A percentile compares a stretch with the other conserved stretches of the same genome.
Evolutionary conservation across 2,113 vertebrate genomes (phyloP).

Genomic region (Dasyornis broadbenti): DNA sequence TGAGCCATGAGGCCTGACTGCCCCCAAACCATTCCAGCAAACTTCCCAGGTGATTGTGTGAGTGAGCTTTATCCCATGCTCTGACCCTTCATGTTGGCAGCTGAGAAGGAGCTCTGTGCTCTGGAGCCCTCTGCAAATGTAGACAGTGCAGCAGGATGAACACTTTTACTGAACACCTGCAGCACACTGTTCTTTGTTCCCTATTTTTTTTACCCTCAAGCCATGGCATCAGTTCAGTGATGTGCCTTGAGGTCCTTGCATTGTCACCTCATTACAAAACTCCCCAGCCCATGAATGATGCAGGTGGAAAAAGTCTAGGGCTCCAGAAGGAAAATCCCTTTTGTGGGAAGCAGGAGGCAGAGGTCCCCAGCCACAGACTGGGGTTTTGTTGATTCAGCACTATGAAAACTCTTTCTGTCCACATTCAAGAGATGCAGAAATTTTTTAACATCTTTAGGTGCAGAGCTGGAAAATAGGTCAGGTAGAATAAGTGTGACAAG

Average conservation of each 20-base stretch:
- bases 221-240: neutral
- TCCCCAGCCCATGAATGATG: neutral
- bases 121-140: neutral
- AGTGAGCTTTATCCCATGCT: neutral
- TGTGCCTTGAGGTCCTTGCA: neutral
- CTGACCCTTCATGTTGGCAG: neutral
- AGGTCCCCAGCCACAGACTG: neutral
- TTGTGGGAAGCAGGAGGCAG: neutral
- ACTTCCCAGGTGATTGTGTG: accelerated
- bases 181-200: neutral
- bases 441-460: neutral
- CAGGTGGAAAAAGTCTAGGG: neutral
- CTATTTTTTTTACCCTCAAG: neutral
- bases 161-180: neutral
- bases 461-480: slow-evolving; percentile 45
- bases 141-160: neutral
- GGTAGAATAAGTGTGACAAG: slow-evolving; percentile 58
- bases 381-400: slow-evolving; percentile 39
- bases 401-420: neutral
- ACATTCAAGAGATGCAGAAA: neutral
- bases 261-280: neutral
- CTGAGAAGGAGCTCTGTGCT: neutral
- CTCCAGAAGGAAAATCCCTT: neutral
- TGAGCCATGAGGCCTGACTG: neutral
- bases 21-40: neutral